Evolutionary conservation across 2,888 invertebrate species (phyloP), one percentile per base, ranked within the genome.

Genomic region (Andrena praecox): DNA sequence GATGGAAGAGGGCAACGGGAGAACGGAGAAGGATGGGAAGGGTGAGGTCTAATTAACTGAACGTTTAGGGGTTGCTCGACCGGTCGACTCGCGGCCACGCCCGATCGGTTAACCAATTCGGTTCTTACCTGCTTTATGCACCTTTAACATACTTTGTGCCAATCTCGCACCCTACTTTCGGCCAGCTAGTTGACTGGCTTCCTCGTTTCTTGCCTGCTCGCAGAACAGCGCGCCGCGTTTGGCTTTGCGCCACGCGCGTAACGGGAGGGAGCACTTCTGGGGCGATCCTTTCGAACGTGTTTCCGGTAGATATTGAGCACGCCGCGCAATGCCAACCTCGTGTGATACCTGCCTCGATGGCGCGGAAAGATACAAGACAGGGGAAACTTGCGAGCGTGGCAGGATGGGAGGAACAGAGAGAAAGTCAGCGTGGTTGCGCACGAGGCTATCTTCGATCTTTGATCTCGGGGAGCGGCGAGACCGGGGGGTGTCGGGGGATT

Each of bases 1-100:
- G 83, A 79, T 62, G 82, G 79, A 69, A 74, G 81, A 71, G 69
- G 52, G 2, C 29, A 31, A 66, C 54, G 60, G 68, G 60, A 8
- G 63, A 71, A 78, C 76, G 77, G 86, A 70, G 84, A 85, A 85
- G 86, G 85, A 84, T 72, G 84, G 87, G 73, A 60, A 73, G 63
- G 69, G 50, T 78, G 78, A 90, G 90, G 89, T 89, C 91, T 91
- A 93, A 93, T 93, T 93, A 93, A 91, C 92, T 87, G 85, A 91
- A 93, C 91, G 91, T 92, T 93, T 92, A 92, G 89, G 91, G 91
- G 88, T 90, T 89, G 88, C 90, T 88, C 86, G 88, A 87, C 87
- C 87, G 88, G 89, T 87, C 86, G 87, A 87, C 82, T 85, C 82
- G 81, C 76, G 86, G 68, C 92, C 92, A 92, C 92, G 92, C 92